phyloP scores from a whole-genome alignment of 2,113 vertebrate species.

The Coracopsis vasa region DNA sequence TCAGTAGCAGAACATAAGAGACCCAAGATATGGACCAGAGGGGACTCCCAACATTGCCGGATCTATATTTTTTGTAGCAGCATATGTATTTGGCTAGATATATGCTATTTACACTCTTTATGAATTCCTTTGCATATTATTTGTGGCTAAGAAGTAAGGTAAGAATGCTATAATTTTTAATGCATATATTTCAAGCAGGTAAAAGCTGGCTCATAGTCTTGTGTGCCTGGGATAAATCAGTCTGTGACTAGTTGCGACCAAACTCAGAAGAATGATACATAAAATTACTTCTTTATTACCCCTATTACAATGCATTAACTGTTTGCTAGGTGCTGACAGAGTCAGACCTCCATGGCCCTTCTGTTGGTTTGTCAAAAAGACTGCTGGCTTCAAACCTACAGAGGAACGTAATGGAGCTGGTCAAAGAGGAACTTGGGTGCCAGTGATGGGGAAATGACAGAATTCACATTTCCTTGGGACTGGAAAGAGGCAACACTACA shows the following conservation, averaged over 20 bases:
- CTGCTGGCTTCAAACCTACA: not conserved
- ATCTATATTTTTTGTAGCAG: not conserved
- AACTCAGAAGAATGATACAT: not conserved
- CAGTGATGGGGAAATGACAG: not conserved
- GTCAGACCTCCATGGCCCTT: not conserved
- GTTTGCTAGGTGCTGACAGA: conserved; percentile 7
- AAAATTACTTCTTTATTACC: conserved; percentile 31
- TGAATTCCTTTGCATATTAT: not conserved
- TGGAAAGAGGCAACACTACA: not conserved
- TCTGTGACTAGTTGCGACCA: not conserved
- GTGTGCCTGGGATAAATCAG: not conserved
- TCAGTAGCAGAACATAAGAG: not conserved
- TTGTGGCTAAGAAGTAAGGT: not conserved
- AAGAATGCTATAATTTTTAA: not conserved
- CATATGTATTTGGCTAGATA: not conserved
- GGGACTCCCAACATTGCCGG: not conserved
- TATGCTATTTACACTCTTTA: not conserved
- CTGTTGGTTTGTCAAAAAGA: not conserved
- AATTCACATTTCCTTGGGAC: not conserved
- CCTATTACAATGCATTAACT: conserved; percentile 12
- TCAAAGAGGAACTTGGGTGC: not conserved
- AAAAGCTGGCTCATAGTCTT: not conserved
- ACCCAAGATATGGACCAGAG: not conserved
- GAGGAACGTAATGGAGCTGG: not conserved
- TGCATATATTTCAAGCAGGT: not conserved